Evolutionary conservation across 1,140 invertebrate genomes (phyloP), one percentile per base, ranked within the genome.

Genomic region (Heliconius hewitsoni): DNA sequence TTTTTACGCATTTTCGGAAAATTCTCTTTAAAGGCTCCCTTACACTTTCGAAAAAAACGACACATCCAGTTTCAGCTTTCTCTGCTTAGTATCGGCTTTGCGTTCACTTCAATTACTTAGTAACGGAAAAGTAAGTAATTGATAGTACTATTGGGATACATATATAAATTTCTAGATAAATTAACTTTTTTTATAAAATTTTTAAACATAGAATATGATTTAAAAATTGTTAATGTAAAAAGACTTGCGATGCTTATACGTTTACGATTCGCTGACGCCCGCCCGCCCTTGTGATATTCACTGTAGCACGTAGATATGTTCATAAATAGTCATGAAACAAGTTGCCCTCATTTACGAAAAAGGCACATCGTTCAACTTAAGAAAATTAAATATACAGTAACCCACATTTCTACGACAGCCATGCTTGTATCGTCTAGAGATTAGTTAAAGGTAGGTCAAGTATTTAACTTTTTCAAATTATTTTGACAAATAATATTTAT

Each of bases 401-500:
- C 74, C 78, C 71, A 66, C 27, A 76, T 80, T 80, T n/a, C 27
- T 50, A 52, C 30, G 60, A 46, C 70, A 30, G 37, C 37, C 42
- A 23, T 34, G 71, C 78, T 76, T 55, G 52, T 50, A 30, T 74
- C 73, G 46, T 76, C 74, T 80, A 66, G 37, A 80, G 50, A 73
- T 73, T 76, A 74, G 37, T 39, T 37, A 8, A 82, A 80, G 78
- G 75, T 78, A 80, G 78, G 81, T 80, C 81, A 82, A 82, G 81
- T 73, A 27, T 66, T 16, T 30, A 1, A 16, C 27, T 66, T 0
- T 27, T 57, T 23, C n/a, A 57, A 57, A 52, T 52, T 52, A 18
- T 52, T 52, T 52, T 52, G 18, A 52, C 18, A 52, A 6, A 19
- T 19, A 19, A 52, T 19, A 18, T 19, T 19, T 19, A 18, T 46